Base-by-base conservation (phyloP, 2,888 invertebrate species). In the Melitaea athalia region DNA sequence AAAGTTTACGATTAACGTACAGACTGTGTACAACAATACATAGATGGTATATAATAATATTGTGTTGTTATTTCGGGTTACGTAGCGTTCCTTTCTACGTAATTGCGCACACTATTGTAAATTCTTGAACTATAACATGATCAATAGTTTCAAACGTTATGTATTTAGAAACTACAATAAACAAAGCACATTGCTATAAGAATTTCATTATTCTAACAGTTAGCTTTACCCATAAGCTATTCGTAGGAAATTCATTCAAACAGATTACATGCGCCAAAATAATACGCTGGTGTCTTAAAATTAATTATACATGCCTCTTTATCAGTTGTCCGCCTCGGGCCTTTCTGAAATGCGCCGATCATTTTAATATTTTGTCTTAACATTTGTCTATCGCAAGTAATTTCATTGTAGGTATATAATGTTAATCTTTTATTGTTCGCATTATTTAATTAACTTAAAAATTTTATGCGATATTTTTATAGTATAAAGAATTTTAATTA, bases 1-100 rank as follows among this genome's bases (percentile, higher is more conserved):
- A 86, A 91, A 87, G 83, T 91, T 91, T 86, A 89, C 89, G 88
- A 87, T 86, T 84, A 82, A 82, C 79, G 80, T 83, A 83, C 84
- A 83, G 81, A 80, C 81, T 75, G 81, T 63, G 64, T 64, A 69
- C 50, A 63, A 50, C 67, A 63, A 77, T 75, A 69, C 64, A 63
- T 64, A 55, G 6, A 31, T 31, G 14, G 38, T 55, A 55, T 38
- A 57, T 57, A 38, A 42, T 57, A 11, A 42, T 52, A 62, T 67
- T 71, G 67, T 72, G 50, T 62, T 59, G 49, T 64, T 53, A 49
- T 65, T 65, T 55, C 14, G 33, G 64, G 43, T 68, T 69, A 64
- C 67, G 67, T 60, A 63, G 50, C 31, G 49, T 50, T 57, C 33
- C 64, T 15, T 31, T 52, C 14, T 24, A 53, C 10, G 12, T 11